Evolutionary conservation across 1,140 invertebrate species (phyloP).

Genomic region (Carposina sasakii): DNA sequence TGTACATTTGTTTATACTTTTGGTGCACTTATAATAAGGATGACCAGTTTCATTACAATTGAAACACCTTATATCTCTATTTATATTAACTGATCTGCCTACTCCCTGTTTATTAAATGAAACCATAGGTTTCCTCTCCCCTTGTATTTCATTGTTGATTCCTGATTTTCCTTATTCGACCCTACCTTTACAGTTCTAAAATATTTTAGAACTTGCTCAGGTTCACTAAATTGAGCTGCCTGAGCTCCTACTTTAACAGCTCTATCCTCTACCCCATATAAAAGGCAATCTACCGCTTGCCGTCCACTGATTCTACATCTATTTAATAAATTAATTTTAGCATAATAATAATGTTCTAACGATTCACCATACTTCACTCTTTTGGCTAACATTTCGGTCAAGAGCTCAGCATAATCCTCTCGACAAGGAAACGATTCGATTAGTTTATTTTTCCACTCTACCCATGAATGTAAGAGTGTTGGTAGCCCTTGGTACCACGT

Average conservation of each 20-base stretch:
- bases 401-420: constrained; percentile 22
- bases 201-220: constrained; percentile 25
- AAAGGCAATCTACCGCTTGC: constrained; percentile 27
- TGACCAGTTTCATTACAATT: constrained; percentile 29
- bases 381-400: constrained; percentile 21
- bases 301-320: constrained; percentile 21
- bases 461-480: constrained; percentile 21
- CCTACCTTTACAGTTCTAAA: constrained; percentile 15
- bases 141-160: neutral
- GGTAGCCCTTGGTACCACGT: constrained; percentile 18
- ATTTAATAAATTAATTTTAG: constrained; percentile 27
- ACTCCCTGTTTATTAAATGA: neutral
- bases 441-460: constrained; percentile 31
- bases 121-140: constrained; percentile 6
- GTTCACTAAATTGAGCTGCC: constrained; percentile 21
- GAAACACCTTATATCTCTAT: constrained; percentile 18
- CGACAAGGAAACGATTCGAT: constrained; percentile 24
- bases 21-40: constrained; percentile 24
- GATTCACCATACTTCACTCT: constrained; percentile 21
- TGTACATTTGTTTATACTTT: constrained; percentile 17
- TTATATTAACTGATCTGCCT: neutral
- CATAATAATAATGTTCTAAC: constrained; percentile 29
- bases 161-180: neutral
- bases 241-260: constrained; percentile 23
- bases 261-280: constrained; percentile 26